A percentile compares a stretch with the other conserved stretches of the same genome.
Evolutionary conservation across 1,140 invertebrate species (phyloP).

Genomic region (Drosophila parabipectinata): DNA sequence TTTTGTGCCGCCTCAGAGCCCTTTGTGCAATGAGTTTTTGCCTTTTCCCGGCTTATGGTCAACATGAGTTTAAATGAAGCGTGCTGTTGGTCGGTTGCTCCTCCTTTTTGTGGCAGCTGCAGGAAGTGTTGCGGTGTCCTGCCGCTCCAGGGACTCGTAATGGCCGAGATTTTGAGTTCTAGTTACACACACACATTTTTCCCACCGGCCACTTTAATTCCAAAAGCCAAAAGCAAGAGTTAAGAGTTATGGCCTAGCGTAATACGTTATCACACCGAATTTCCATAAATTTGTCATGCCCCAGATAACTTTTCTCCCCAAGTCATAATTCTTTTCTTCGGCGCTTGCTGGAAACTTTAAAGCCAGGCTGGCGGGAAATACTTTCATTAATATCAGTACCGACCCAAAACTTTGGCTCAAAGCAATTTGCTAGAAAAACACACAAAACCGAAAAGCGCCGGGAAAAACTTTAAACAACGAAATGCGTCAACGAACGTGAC

Average conservation of each 20-base stretch:
- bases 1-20: conserved; percentile 44
- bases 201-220: not conserved
- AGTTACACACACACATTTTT: conserved; percentile 36
- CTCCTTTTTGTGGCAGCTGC: conserved; percentile 26
- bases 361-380: conserved; percentile 43
- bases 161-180: conserved; percentile 58
- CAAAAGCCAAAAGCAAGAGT: not conserved
- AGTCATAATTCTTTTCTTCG: conserved; percentile 37
- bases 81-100: conserved; percentile 31
- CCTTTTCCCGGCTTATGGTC: conserved; percentile 50
- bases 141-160: conserved; percentile 63
- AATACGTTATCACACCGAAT: conserved; percentile 7
- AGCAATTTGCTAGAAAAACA: conserved; percentile 47
- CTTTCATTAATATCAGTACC: conserved; percentile 49
- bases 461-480: conserved; percentile 62
- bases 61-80: conserved; percentile 55
- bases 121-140: conserved; percentile 63
- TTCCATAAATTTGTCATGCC: conserved; percentile 29
- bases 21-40: conserved; percentile 68
- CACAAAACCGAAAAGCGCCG: conserved; percentile 27
- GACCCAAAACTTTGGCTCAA: conserved; percentile 25
- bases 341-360: not conserved
- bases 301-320: conserved; percentile 15
- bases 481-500: conserved; percentile 68
- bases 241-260: conserved; percentile 2